A percentile compares a stretch with the other conserved stretches of the same genome.
These are phyloP conservation scores for rat (Rattus norvegicus) DNA, from an alignment of 2,113 vertebrate species.

Conservation along the genomic window GRCr8 NC_086019.1:29440501-29441000, in stretches of 20 bases:
- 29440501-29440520: slow-evolving; percentile 7
- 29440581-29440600: slow-evolving; percentile 64
- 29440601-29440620: slow-evolving; percentile 39
- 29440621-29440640: slow-evolving; percentile 72
- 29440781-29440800: slow-evolving; percentile 89
- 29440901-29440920: slow-evolving; percentile 74
- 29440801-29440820: slow-evolving; percentile 89
- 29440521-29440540: slow-evolving; percentile 51
- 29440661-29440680: slow-evolving; percentile 84
- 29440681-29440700: slow-evolving; percentile 76
- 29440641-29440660: slow-evolving; percentile 83
- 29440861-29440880: slow-evolving; percentile 83
- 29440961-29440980: neutral
- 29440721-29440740: slow-evolving; percentile 88
- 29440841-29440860: slow-evolving; percentile 86
- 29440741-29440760: slow-evolving; percentile 91
- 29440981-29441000: no score
- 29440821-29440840: slow-evolving; percentile 90
- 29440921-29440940: slow-evolving; percentile 61
- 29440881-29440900: slow-evolving; percentile 78
- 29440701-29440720: slow-evolving; percentile 81
- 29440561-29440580: slow-evolving; percentile 70
- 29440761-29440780: slow-evolving; percentile 90
- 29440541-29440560: slow-evolving; percentile 38
- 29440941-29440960: slow-evolving; percentile 45